Conservation (phyloP, 30 jellyfish, hydroid and myxozoan species). For the Hydra vulgaris region DNA sequence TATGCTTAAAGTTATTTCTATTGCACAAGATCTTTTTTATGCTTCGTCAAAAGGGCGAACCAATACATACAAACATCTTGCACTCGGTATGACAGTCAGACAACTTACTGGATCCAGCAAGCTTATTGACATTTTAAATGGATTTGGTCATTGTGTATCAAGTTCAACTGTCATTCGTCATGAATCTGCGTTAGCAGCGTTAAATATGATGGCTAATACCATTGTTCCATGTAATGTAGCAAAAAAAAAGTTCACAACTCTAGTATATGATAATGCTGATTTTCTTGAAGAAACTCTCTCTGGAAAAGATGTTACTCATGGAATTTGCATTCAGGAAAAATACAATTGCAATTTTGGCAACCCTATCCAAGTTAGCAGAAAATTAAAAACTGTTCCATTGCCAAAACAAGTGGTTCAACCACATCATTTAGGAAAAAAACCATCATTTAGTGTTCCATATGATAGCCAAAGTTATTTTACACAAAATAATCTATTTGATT, state of each 20-base stretch:
- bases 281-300: constrained; percentile 9
- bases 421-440: constrained; percentile 19
- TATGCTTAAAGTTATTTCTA: constrained; percentile 22
- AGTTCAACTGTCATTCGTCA: constrained; percentile 45
- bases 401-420: constrained; percentile 28
- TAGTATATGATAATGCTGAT: constrained; percentile 12
- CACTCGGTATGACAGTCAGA: constrained; percentile 49
- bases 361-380: constrained; percentile 1
- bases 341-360: neutral
- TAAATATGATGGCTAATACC: constrained; percentile 21
- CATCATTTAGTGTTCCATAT: constrained; percentile 8
- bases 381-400: constrained; percentile 15
- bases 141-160: constrained; percentile 52
- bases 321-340: constrained; percentile 8
- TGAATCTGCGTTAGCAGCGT: constrained; percentile 38
- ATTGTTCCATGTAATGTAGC: constrained; percentile 30
- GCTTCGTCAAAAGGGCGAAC: constrained; percentile 8
- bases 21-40: constrained; percentile 41
- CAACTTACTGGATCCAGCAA: constrained; percentile 41
- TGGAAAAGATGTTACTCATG: constrained; percentile 47
- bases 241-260: constrained; percentile 13
- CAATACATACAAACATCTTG: constrained; percentile 40
- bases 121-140: constrained; percentile 20
- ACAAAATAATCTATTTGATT: no score
- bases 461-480: neutral